Conservation (phyloP, 2,797 vertebrate species). For the Hapalemur alaotrensis region DNA sequence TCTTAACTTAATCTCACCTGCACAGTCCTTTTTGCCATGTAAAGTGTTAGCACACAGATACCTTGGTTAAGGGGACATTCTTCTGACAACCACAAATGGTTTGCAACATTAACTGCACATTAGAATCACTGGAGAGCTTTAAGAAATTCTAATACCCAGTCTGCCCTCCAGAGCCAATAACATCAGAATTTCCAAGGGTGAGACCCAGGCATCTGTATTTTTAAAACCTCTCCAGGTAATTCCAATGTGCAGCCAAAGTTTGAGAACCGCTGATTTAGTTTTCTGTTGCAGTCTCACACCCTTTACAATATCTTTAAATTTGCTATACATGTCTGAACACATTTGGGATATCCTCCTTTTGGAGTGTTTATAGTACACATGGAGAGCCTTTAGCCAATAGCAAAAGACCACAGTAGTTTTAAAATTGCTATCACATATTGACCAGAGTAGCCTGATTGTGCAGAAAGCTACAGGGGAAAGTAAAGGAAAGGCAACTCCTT, state of each 20-base stretch:
- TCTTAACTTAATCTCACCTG: neutral
- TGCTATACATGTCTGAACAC: neutral
- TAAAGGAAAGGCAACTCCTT: neutral
- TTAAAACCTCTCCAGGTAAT: neutral
- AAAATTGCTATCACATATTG: neutral
- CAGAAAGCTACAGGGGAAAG: neutral
- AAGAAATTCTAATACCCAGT: neutral
- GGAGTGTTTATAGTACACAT: neutral
- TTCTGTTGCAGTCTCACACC: neutral
- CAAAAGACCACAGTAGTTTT: neutral
- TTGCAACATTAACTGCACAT: neutral
- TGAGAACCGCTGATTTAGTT: neutral
- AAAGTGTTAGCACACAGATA: neutral
- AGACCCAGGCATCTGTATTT: neutral
- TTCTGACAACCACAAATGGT: neutral
- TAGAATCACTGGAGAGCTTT: neutral
- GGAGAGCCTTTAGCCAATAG: neutral
- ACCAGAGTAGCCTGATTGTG: neutral
- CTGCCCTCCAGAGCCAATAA: neutral
- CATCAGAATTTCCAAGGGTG: neutral
- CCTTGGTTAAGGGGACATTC: neutral
- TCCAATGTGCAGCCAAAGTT: neutral
- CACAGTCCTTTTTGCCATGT: neutral
- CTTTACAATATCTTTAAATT: neutral
- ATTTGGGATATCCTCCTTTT: neutral